Evolutionary conservation across 1,140 invertebrate genomes (phyloP), one percentile per base, ranked within the genome.

Genomic region (Matsumurasca onukii): DNA sequence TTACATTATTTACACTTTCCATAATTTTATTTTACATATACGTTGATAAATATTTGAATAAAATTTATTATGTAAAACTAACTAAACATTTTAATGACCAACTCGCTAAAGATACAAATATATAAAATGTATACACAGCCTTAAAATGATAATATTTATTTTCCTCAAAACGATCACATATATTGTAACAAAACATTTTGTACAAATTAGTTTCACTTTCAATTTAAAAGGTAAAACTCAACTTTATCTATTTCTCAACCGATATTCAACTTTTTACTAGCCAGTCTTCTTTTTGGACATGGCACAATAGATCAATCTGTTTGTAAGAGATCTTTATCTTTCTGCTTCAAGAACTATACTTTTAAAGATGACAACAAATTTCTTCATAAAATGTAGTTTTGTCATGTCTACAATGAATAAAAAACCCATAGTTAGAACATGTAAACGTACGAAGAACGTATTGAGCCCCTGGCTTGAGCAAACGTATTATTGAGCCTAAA

Each of bases 71-170:
- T 51, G 3, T 51, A 5, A 45, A 45, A 12, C 9, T 45, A 45
- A 45, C 17, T 12, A 45, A 45, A 12, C 17, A 12, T 12, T 51
- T 5, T 51, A 51, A 51, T 22, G 3, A 51, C 3, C n/a, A 22
- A 20, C 24, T 20, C 24, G n/a, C 24, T n/a, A 17, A 9, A 12
- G 24, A n/a, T 51, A 51, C 49, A 51, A 51, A 51, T 51, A 51
- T 51, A 51, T 51, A 51, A 51, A 51, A 51, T 51, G 17, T 51
- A 51, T 51, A 51, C 49, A 51, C 49, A 51, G 49, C 49, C 49
- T 51, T 51, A 3, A 51, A 51, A 51, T 9, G 49, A 51, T 51
- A 51, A 51, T 3, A 3, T 51, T n/a, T 12, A n/a, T 9, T 12
- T 9, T 45, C n/a, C n/a, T n/a, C n/a, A n/a, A n/a, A 45, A 45